Conservation (phyloP, 2,888 invertebrate genomes). For the Polydrusus tereticollis region DNA sequence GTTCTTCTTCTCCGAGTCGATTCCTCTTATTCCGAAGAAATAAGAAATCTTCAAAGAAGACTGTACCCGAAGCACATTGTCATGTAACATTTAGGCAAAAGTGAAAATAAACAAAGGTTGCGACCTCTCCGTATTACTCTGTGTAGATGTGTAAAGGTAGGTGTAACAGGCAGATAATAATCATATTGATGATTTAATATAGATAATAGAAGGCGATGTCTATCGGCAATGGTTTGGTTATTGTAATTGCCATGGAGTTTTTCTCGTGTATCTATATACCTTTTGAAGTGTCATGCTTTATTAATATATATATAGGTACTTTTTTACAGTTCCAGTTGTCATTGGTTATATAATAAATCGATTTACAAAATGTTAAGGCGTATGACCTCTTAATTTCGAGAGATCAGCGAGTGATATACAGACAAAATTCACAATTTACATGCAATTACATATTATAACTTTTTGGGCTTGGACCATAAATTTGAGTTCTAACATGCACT, state of each 20-base stretch:
- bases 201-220: background rate
- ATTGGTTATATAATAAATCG: too few species aligned
- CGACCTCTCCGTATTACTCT: conserved; percentile 34
- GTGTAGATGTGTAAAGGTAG: background rate
- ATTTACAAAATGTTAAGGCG: too few species aligned
- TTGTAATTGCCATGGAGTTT: too few species aligned
- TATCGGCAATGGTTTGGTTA: too few species aligned
- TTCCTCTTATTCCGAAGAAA: conserved; percentile 4
- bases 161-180: conserved; percentile 6
- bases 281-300: too few species aligned
- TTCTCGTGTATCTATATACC: background rate
- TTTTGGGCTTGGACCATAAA: too few species aligned
- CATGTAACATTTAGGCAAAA: conserved; percentile 44
- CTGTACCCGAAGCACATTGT: conserved; percentile 7
- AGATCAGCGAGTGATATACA: too few species aligned
- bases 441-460: too few species aligned
- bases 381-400: too few species aligned
- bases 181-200: background rate
- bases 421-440: too few species aligned
- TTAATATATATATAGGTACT: too few species aligned
- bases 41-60: conserved; percentile 13
- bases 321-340: too few species aligned
- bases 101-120: conserved; percentile 48
- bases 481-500: background rate
- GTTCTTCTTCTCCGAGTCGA: background rate